Conservation (phyloP, 2,888 invertebrate species). For the Dolichopus griseipennis region DNA sequence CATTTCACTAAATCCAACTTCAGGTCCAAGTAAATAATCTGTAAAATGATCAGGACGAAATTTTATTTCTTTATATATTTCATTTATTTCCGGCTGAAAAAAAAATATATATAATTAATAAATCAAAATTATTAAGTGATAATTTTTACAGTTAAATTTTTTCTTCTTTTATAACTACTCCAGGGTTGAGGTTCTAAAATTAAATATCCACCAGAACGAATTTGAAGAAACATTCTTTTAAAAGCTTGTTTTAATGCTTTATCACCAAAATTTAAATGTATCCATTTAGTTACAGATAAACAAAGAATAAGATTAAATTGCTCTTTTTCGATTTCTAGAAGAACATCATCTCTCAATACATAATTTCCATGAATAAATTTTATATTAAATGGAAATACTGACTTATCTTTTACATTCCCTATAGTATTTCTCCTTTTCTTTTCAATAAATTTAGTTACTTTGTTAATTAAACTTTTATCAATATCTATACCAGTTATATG, state of each 20-base stretch:
- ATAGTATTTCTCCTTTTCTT: slow-evolving; percentile 15
- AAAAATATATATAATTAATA: not conserved
- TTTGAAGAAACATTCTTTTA: slow-evolving; percentile 64
- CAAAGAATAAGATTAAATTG: slow-evolving; percentile 79
- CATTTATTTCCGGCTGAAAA: slow-evolving; percentile 28
- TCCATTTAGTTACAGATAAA: slow-evolving; percentile 82
- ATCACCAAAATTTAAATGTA: slow-evolving; percentile 84
- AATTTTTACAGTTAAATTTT: slow-evolving; percentile 50
- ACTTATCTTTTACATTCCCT: slow-evolving; percentile 31
- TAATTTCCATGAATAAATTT: slow-evolving; percentile 73
- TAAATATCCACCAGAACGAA: slow-evolving; percentile 67
- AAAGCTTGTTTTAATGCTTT: slow-evolving; percentile 72
- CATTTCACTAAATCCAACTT: slow-evolving; percentile 58
- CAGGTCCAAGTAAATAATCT: slow-evolving; percentile 54
- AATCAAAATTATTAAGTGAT: not conserved
- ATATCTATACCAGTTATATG: slow-evolving; percentile 76
- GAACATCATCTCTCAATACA: slow-evolving; percentile 63
- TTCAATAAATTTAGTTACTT: slow-evolving; percentile 26
- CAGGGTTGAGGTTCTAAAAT: slow-evolving; percentile 78
- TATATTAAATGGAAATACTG: slow-evolving; percentile 65
- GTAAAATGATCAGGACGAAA: slow-evolving; percentile 62
- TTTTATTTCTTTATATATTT: slow-evolving; percentile 51
- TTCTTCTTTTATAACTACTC: slow-evolving; percentile 65
- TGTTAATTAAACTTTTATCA: slow-evolving; percentile 60
- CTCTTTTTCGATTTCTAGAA: slow-evolving; percentile 61